Base-by-base conservation (phyloP, 92 coral and sea anemone species). In the Pocillopora grandis region DNA sequence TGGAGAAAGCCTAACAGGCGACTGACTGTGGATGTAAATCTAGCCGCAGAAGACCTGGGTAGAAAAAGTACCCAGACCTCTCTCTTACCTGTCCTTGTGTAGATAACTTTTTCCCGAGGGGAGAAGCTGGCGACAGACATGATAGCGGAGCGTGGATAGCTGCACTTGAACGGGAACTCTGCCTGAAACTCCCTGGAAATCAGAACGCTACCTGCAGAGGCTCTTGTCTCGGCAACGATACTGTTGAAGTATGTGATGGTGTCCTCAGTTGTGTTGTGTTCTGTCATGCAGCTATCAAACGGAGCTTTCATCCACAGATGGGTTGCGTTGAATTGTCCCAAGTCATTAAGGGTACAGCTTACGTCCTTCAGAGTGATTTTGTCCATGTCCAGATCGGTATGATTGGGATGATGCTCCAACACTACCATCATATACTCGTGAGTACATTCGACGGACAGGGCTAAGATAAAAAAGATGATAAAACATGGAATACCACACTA, bases 121-220 rank as follows among this genome's bases (percentile, higher is more conserved):
- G 95, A 89, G 60, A 94, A 94, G 72, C 91, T 87, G 23, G 86
- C 93, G 4, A 94, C 98, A 18, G 98, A 94, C 76, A 94, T 35
- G 18, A 89, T 71, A 21, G 90, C 87, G 6, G 95, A 74, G 33
- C 98, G 89, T 15, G 91, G 86, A 70, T 71, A 94, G 2, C 92
- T 75, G 52, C 98, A 94, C 90, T 85, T 86, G 88, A 94, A 92
- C 2, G 98, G 98, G 72, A 89, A 94, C 70, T 89, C 86, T 11
- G 98, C 98, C 56, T 89, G 90, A 66, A 92, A 85, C 17, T 88
- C 90, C 67, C 98, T 87, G 72, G 93, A 87, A 75, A 94, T 94
- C 80, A 89, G 68, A 57, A 81, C 64, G 52, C 72, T 79, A 18
- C 85, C 87, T 0, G 84, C 42, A 49, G 87, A 80, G 1, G 77